phyloP scores from a whole-genome alignment of 2,888 invertebrate species.

The Sminthurinus aureus region DNA sequence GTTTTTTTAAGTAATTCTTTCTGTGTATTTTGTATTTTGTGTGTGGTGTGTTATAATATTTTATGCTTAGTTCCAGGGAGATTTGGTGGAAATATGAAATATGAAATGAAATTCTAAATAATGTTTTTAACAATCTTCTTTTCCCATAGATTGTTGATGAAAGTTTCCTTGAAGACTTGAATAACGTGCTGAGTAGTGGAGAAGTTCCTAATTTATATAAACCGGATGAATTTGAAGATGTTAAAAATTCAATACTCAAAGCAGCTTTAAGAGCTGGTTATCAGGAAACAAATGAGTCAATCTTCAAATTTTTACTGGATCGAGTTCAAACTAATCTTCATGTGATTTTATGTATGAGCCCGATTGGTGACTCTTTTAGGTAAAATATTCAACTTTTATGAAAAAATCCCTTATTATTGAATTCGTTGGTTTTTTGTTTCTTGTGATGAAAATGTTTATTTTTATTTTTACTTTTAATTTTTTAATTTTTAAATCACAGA shows the following conservation, averaged over 20 bases:
- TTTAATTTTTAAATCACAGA: constrained; percentile 66
- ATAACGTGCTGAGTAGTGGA: constrained; percentile 86
- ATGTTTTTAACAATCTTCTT: background rate
- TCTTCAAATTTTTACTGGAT: constrained; percentile 79
- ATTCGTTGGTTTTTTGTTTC: background rate
- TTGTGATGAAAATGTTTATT: background rate
- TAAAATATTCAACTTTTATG: constrained; percentile 15
- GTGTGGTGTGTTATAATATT: too few relatives aligned
- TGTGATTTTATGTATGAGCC: constrained; percentile 85
- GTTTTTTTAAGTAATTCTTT: background rate
- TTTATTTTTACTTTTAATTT: constrained; percentile 1
- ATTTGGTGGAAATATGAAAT: background rate
- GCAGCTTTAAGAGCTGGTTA: constrained; percentile 69
- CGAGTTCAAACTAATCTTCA: constrained; percentile 79
- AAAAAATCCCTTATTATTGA: background rate
- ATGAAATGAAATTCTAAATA: background rate
- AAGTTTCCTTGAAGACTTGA: constrained; percentile 85
- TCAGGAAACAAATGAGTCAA: constrained; percentile 72
- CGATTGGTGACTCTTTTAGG: constrained; percentile 81
- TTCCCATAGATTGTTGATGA: constrained; percentile 73
- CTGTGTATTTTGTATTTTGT: too few relatives aligned
- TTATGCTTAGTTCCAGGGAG: too few relatives aligned
- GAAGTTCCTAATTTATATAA: constrained; percentile 89
- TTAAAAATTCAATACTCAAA: constrained; percentile 70
- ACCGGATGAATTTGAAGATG: constrained; percentile 86